Evolutionary conservation across 1,140 invertebrate species (phyloP).

Genomic region (Drosophila sp.): DNA sequence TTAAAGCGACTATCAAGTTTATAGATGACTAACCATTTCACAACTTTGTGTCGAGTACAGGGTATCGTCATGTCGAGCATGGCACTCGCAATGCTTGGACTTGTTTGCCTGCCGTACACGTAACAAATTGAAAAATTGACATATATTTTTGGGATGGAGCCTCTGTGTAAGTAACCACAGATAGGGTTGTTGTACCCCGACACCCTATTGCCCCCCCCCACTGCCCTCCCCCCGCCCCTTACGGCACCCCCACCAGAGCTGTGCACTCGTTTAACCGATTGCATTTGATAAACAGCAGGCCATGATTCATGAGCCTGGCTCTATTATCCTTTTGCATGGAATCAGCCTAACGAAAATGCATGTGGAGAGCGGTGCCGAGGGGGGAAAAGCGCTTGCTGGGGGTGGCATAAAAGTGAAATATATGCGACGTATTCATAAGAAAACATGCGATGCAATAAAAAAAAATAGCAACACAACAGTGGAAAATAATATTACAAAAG

Average conservation of each 20-base stretch:
- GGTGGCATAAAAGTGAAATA: constrained; percentile 59
- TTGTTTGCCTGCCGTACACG: constrained; percentile 46
- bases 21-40: too few relatives aligned
- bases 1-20: too few relatives aligned
- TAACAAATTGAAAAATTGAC: constrained; percentile 78
- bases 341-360: constrained; percentile 35
- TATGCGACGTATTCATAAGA: constrained; percentile 53
- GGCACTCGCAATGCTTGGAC: background rate
- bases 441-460: constrained; percentile 75
- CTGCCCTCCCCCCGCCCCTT: background rate
- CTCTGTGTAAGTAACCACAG: constrained; percentile 58
- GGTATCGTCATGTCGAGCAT: background rate
- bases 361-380: background rate
- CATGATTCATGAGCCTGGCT: constrained; percentile 73
- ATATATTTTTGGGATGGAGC: constrained; percentile 45
- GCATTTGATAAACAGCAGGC: constrained; percentile 69
- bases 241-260: background rate
- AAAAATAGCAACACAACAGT: constrained; percentile 16
- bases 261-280: constrained; percentile 34
- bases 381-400: constrained; percentile 1
- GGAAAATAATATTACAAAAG: constrained; percentile 8
- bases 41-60: too few relatives aligned
- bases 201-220: background rate
- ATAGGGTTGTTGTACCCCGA: constrained; percentile 31
- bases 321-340: constrained; percentile 71